Evolutionary conservation across 92 coral and sea anemone genomes (phyloP), one percentile per base, ranked within the genome.

Genomic region (Porites cylindrica): DNA sequence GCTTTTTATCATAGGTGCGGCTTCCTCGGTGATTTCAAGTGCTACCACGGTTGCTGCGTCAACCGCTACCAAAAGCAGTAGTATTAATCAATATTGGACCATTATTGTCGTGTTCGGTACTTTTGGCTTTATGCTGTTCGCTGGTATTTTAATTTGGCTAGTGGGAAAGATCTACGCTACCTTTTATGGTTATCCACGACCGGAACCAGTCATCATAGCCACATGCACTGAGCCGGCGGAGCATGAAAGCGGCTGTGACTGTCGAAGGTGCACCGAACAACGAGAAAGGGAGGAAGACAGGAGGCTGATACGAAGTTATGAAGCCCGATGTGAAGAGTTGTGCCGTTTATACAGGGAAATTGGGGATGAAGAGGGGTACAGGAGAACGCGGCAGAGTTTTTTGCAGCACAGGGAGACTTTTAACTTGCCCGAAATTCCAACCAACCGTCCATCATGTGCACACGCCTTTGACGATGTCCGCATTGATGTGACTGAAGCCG

Each of bases 111-210:
- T 75, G 64, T 54, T 52, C 23, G 78, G 78, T 75, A 18, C 64
- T 75, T n/a, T 75, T 11, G 78, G 29, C 29, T 75, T 75, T 43
- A 51, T 75, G 12, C 10, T 75, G 54, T 53, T 75, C n/a, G 78
- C 63, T 23, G 78, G 78, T 8, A 52, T 75, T 20, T 63, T 75
- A 7, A 75, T 43, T 1, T 75, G 78, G 78, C 78, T 75, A 32
- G 47, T 62, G 0, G 64, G 78, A n/a, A 75, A 51, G 78, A 52
- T 75, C 9, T 75, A 75, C 78, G 78, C 54, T 52, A 32, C 78
- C 63, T 18, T 75, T 2, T 75, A 51, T 21, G 78, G 78, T n/a
- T 21, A 52, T 38, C 78, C 78, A 10, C 62, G 54, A 20, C 26
- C 51, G 43, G 47, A 6, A 38, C 61, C 61, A 56, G 61, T 56